These are phyloP conservation scores for Plecotus auritus DNA, from an alignment of 2,113 vertebrate genomes.

Conservation along the genomic window DNA sequence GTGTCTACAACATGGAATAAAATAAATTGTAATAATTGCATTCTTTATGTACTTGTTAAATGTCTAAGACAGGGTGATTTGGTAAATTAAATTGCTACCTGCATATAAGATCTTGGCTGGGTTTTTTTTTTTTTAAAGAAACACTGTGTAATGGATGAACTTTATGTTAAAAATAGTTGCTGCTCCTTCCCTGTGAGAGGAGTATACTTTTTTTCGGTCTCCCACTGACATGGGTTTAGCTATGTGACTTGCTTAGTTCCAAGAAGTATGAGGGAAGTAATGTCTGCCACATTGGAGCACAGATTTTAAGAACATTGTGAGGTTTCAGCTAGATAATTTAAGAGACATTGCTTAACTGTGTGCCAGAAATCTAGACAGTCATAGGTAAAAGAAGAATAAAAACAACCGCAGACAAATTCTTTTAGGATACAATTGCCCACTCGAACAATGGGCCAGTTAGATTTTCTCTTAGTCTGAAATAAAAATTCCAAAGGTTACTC, in stretches of 20 bases:
- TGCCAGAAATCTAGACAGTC: not conserved
- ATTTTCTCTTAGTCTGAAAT: not conserved
- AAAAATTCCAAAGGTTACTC: not conserved
- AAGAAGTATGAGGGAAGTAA: not conserved
- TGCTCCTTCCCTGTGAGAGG: not conserved
- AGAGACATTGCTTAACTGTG: not conserved
- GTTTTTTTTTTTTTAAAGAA: not conserved
- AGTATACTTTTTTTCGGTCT: not conserved
- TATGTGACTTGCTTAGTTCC: not conserved
- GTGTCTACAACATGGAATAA: not conserved
- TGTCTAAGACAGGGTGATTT: not conserved
- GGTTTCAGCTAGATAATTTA: not conserved
- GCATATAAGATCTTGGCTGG: not conserved
- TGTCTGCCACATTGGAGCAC: not conserved
- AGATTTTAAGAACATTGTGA: not conserved
- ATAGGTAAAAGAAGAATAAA: not conserved
- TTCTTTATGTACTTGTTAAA: not conserved
- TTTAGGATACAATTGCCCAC: not conserved
- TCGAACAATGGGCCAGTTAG: not conserved
- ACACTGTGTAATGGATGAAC: fast-evolving
- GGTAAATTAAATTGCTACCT: not conserved
- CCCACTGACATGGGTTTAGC: not conserved
- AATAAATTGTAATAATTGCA: not conserved
- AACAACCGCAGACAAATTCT: not conserved
- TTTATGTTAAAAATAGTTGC: not conserved